phyloP scores from a whole-genome alignment of 2,797 vertebrate genomes.

The Ctenopoma multispine region DNA sequence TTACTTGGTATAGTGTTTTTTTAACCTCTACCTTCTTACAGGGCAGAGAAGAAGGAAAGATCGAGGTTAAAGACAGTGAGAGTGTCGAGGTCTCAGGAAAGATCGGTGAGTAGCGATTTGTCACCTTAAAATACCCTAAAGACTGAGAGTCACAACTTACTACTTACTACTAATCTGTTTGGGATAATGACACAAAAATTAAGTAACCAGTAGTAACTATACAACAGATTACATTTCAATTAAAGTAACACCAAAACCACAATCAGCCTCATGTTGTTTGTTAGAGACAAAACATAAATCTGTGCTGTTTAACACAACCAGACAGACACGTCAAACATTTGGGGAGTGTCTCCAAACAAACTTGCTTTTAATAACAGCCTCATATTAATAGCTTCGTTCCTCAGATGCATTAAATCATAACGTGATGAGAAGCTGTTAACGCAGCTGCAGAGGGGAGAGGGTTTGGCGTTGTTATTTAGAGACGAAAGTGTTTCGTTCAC shows the following conservation, averaged over 20 bases:
- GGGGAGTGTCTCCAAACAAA: neutral
- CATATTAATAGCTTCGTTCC: neutral
- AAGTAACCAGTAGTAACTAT: neutral
- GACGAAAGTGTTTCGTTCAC: neutral
- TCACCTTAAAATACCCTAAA: neutral
- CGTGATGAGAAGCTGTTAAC: slow-evolving; percentile 19
- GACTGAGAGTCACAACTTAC: neutral
- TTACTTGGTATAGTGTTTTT: neutral
- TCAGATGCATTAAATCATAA: neutral
- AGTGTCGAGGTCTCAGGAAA: slow-evolving; percentile 93
- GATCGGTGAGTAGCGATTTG: slow-evolving; percentile 88
- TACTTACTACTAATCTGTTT: neutral
- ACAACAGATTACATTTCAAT: neutral
- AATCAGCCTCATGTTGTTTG: neutral
- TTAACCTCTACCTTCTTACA: slow-evolving; percentile 58
- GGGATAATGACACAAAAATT: neutral
- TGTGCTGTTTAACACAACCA: neutral
- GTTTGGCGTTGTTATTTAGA: slow-evolving; percentile 1
- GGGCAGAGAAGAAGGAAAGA: slow-evolving; percentile 97
- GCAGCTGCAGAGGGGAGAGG: neutral
- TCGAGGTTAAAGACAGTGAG: slow-evolving; percentile 95
- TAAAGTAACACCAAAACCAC: neutral
- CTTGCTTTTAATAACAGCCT: neutral
- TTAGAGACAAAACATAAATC: neutral
- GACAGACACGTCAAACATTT: too few species aligned